A percentile compares a stretch with the other conserved stretches of the same genome.
Evolutionary conservation across 2,797 vertebrate genomes (phyloP).

Genomic region (Bradypus variegatus): DNA sequence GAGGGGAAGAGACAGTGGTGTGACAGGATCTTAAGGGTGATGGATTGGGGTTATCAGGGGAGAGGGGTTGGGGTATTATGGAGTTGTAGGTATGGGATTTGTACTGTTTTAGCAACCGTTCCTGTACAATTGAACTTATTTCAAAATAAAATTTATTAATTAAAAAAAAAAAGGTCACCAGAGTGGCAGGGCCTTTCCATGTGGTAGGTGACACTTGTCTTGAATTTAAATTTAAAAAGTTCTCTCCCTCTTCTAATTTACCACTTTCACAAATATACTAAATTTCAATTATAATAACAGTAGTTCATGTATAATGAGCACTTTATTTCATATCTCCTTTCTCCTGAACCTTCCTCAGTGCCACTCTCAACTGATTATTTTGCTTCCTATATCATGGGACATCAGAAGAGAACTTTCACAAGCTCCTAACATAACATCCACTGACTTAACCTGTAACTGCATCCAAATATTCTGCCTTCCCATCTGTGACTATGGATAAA

Average conservation of each 20-base stretch:
- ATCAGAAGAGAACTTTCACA: neutral
- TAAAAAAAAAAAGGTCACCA: slow-evolving; percentile 28
- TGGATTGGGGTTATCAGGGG: no score
- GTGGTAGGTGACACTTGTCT: neutral
- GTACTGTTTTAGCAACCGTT: no score
- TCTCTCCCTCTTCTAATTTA: neutral
- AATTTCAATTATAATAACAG: neutral
- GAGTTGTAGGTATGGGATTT: no score
- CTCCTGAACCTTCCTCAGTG: neutral
- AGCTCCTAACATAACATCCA: neutral
- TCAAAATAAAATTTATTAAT: no score
- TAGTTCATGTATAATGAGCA: neutral
- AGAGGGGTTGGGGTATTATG: no score
- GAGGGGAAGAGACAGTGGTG: no score
- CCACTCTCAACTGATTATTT: neutral
- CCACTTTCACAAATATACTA: neutral
- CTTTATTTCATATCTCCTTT: neutral
- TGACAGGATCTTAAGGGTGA: no score
- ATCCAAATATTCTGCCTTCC: neutral
- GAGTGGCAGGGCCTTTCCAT: neutral
- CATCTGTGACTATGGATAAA: neutral
- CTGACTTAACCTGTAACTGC: neutral
- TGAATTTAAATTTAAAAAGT: neutral
- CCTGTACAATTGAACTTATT: no score
- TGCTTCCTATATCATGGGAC: neutral